phyloP scores from a whole-genome alignment of 1,140 invertebrate genomes.

The Caenorhabditis remanei region DNA sequence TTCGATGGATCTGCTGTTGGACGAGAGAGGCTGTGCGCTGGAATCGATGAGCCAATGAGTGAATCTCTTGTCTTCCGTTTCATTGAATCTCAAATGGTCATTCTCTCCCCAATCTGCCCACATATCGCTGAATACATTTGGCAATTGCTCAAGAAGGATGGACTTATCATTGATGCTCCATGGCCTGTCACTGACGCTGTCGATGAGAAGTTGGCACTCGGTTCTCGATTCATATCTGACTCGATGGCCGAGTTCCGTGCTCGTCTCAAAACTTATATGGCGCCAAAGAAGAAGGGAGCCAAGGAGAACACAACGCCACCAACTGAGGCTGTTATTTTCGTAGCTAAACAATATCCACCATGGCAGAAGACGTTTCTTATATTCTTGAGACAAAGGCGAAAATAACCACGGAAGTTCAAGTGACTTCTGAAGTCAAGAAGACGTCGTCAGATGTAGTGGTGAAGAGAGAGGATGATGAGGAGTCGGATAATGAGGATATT shows the following conservation, averaged over 20 bases:
- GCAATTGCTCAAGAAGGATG: conserved; percentile 79
- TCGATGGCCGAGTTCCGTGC: conserved; percentile 90
- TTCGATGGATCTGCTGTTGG: conserved; percentile 62
- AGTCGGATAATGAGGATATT: too few species aligned
- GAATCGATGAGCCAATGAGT: conserved; percentile 83
- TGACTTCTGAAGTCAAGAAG: too few species aligned
- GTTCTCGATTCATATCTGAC: conserved; percentile 90
- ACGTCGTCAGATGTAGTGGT: too few species aligned
- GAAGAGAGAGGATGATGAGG: too few species aligned
- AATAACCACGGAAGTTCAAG: too few species aligned
- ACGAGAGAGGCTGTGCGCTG: conserved; percentile 84
- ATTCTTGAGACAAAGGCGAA: conserved; percentile 82
- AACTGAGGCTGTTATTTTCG: conserved; percentile 87
- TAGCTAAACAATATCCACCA: conserved; percentile 91
- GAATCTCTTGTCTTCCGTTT: conserved; percentile 86
- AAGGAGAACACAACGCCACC: conserved; percentile 81
- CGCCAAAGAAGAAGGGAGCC: conserved; percentile 81
- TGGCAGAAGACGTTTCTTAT: conserved; percentile 92
- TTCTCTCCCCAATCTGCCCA: conserved; percentile 94
- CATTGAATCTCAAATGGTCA: conserved; percentile 88
- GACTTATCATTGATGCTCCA: conserved; percentile 83
- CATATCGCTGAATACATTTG: conserved; percentile 95
- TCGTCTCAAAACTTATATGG: conserved; percentile 84
- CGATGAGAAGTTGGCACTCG: conserved; percentile 86
- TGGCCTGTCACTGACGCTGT: conserved; percentile 88